These are phyloP conservation scores for Tribolium madens DNA, from an alignment of 1,140 invertebrate species.

Conservation along the genomic window DNA sequence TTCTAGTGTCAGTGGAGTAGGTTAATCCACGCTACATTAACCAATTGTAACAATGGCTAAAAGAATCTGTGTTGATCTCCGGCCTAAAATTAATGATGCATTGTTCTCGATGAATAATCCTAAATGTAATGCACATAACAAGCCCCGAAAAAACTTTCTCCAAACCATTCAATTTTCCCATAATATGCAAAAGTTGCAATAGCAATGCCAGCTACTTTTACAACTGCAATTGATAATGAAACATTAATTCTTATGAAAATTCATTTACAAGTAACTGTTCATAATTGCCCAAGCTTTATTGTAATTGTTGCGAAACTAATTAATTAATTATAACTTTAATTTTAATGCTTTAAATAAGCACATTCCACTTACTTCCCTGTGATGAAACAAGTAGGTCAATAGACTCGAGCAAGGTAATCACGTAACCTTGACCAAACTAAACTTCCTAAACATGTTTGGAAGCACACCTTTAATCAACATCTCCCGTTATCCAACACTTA, in stretches of 20 bases:
- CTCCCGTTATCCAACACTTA: conserved; percentile 32
- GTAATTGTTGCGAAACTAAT: neutral
- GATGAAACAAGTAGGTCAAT: conserved; percentile 36
- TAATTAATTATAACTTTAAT: neutral
- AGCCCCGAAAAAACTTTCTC: conserved; percentile 14
- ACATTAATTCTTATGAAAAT: conserved; percentile 1
- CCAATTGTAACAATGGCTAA: conserved; percentile 30
- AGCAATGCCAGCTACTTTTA: conserved; percentile 16
- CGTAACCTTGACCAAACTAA: conserved; percentile 41
- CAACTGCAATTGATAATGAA: conserved; percentile 19
- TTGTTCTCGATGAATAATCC: neutral
- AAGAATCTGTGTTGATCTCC: conserved; percentile 5
- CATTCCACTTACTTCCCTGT: conserved; percentile 26
- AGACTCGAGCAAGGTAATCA: conserved; percentile 40
- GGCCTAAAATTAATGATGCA: neutral
- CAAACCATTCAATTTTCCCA: neutral
- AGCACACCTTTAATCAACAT: conserved; percentile 29
- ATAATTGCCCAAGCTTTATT: neutral
- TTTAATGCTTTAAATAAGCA: neutral
- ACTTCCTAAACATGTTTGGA: conserved; percentile 42
- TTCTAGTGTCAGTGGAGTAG: conserved; percentile 39
- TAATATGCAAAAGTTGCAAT: neutral
- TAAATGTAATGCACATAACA: neutral
- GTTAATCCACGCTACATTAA: conserved; percentile 40
- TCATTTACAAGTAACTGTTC: conserved; percentile 12